Base-by-base conservation (phyloP, 2,888 invertebrate genomes). In the Lasioglossum pauxillum region DNA sequence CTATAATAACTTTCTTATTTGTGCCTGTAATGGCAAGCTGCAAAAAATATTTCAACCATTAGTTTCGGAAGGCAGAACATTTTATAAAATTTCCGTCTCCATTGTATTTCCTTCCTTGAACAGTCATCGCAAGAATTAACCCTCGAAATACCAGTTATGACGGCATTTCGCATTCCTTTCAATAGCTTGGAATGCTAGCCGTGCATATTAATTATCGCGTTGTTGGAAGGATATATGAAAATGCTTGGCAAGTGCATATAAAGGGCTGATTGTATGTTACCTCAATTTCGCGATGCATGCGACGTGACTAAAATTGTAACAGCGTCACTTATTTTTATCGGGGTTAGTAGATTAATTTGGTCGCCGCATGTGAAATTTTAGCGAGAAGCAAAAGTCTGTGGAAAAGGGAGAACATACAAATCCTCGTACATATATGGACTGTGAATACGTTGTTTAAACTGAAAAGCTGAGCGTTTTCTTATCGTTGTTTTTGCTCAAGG, bases 201-300 rank as follows among this genome's bases (percentile, higher is more conserved):
- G 64, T 16, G 64, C 64, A 64, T 64, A 64, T 64, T 64, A 64
- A 64, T 64, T 64, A 31, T 31, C 64, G 64, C 31, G 7, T 64
- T 64, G 64, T 2, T 16, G 16, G 31, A 31, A 7, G 64, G 64
- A 64, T 8, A 64, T 64, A 31, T 31, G 16, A 64, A 64, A 64
- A 64, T 64, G 31, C 31, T 16, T 19, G 31, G 64, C 31, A 27
- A 64, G 16, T 5, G 16, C 46, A 16, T 31, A 31, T 31, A 31
- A 64, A 64, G 31, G 64, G 16, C 64, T 31, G 64, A 64, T 64
- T 64, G 64, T 31, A 31, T 2, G 64, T 31, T 64, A 64, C 64
- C 64, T 31, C 7, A 2, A 31, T 64, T 31, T 7, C 64, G 31
- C 31, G 16, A 64, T 31, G 64, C 64, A 64, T 64, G 64, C 64